Base-by-base conservation (phyloP, 2,888 invertebrate species). In the Aporophyla lueneburgensis region DNA sequence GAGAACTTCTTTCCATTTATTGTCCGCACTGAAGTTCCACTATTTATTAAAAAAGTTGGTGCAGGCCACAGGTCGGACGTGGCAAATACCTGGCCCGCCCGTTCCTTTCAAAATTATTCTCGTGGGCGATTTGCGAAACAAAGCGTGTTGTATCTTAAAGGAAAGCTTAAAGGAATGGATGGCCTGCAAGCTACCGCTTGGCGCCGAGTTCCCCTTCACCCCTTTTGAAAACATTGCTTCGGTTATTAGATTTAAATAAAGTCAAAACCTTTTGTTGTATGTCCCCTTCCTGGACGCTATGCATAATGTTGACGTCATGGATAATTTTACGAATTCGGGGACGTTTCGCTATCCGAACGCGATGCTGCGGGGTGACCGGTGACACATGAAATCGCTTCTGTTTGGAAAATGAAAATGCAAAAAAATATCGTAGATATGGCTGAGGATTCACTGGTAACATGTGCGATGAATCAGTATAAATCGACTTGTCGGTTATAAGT, bases 71-170 rank as follows among this genome's bases (percentile, higher is more conserved):
- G 82, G 69, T 82, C 75, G 80, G 85, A 83, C 86, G 87, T 87
- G 86, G 78, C 54, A 75, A 84, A 84, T 88, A 89, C 88, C 88
- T 89, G 87, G 84, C 80, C 86, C 87, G 85, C 85, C 87, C 86
- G 83, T 88, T 86, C 87, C 87, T 90, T 91, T 91, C 91, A 93
- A 94, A 95, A 59, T 67, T 95, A 95, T 94, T 95, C 96, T 95
- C 93, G 91, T 94, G 91, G 93, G 93, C 95, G 95, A 96, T 96
- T 96, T 96, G 95, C 94, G 94, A 96, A 96, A 96, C 96, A 96
- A 96, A 96, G 95, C 95, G 93, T 93, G 93, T 96, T 93, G 94
- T 96, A 95, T 96, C 96, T 96, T 96, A 95, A 93, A 96, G 93
- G 95, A 96, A 96, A 95, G 93, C 96, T 96, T 96, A 95, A 93